These are phyloP conservation scores for Phenganax stokvisi DNA, from an alignment of 92 coral and sea anemone species.

Conservation along the genomic window DNA sequence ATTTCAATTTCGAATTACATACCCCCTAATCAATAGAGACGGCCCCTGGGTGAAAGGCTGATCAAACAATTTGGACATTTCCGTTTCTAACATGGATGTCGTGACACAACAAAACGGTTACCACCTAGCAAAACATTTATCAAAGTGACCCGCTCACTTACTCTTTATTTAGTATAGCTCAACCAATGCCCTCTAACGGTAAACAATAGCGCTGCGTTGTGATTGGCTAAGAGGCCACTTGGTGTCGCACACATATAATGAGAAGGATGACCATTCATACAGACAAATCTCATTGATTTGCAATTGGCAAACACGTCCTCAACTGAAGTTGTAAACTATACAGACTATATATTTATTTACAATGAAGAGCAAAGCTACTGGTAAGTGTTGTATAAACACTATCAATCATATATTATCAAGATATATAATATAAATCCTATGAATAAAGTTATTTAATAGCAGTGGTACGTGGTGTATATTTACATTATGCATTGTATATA, in stretches of 20 bases:
- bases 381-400: constrained; percentile 2
- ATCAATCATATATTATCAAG: background rate
- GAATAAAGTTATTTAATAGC: background rate
- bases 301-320: constrained; percentile 3
- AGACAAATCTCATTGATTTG: constrained; percentile 28
- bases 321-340: background rate
- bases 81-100: constrained; percentile 13
- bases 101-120: constrained; percentile 14
- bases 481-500: constrained; percentile 1
- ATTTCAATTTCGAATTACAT: too few relatives aligned
- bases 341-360: background rate
- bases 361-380: constrained; percentile 28
- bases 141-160: background rate
- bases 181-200: background rate
- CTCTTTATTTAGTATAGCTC: constrained; percentile 22
- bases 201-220: constrained; percentile 24
- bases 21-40: background rate
- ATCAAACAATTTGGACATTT: background rate
- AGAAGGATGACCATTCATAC: background rate
- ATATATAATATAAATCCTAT: too few relatives aligned
- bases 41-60: background rate
- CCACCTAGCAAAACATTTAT: background rate
- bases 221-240: constrained; percentile 16
- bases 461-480: background rate
- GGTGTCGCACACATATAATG: constrained; percentile 14